Base-by-base conservation (phyloP, 1,140 invertebrate species). In the Neodiprion pinetum region DNA sequence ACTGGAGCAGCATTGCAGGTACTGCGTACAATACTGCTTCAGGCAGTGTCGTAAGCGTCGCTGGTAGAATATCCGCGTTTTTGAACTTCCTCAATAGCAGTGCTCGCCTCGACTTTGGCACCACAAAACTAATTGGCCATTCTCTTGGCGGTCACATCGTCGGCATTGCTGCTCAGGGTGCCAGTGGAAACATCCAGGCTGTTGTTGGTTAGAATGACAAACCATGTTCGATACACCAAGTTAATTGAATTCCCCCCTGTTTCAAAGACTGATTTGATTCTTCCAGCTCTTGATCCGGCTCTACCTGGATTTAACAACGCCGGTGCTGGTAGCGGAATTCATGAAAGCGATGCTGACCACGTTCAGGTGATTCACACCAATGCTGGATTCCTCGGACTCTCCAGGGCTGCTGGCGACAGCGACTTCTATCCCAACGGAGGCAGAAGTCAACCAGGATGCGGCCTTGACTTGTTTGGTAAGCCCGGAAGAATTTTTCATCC, bases 311-410 rank as follows among this genome's bases (percentile, higher is more conserved):
- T 90, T 17, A 78, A 88, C 74, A 84, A 81, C 23, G 83, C 88
- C 61, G 81, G 88, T 76, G 81, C 87, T 3, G 80, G 67, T 1
- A 21, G 23, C 0, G 77, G 89, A 67, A 79, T 92, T 0, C 89
- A 91, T 75, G 78, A 79, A 21, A 78, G 74, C 11, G 88, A 91
- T 72, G 90, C 87, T 0, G 9, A 7, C 14, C 66, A 91, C 72
- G 91, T 92, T 0, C 90, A 93, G 79, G 85, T 88, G 1, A 92
- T 93, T 61, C 92, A 93, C 81, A 91, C 92, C 0, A 89, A 91
- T 72, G 88, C 86, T 17, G 85, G 88, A 9, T 28, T 75, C 0
- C 78, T 89, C 3, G 90, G 90, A 7, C 83, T 90, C 11, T 74
- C 73, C 1, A 78, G 82, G 3, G 76, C 85, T 0, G 77, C 89